A percentile compares a stretch with the other conserved stretches of the same genome.
These are phyloP conservation scores for Thaumetopoea pityocampa DNA, from an alignment of 1,140 invertebrate genomes.

Conservation along the genomic window DNA sequence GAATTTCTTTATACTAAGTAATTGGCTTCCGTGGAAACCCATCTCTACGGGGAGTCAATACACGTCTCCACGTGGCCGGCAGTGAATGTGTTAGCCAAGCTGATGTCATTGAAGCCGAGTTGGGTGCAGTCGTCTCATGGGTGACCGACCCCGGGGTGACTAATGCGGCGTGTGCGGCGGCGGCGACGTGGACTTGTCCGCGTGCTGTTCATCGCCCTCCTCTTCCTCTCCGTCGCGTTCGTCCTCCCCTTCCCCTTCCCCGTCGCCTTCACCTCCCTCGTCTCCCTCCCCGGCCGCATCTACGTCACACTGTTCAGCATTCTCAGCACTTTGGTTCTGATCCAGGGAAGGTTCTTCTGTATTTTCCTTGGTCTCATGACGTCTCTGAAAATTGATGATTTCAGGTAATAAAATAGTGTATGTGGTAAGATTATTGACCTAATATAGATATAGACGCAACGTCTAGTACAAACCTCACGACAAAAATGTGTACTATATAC, in stretches of 20 bases:
- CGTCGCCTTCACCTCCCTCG: conserved; percentile 32
- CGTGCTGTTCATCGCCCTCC: conserved; percentile 26
- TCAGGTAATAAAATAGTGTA: background rate
- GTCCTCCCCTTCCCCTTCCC: conserved; percentile 26
- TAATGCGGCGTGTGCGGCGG: conserved; percentile 31
- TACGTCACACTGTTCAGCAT: conserved; percentile 23
- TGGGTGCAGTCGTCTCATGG: too few relatives aligned
- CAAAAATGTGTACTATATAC: too few relatives aligned
- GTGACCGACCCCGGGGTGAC: too few relatives aligned
- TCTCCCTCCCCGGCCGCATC: conserved; percentile 24
- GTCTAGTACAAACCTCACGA: too few relatives aligned
- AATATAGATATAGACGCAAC: too few relatives aligned
- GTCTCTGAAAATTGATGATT: conserved; percentile 33
- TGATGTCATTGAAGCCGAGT: too few relatives aligned
- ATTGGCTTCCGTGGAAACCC: too few relatives aligned
- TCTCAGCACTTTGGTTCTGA: conserved; percentile 16
- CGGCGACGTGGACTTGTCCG: conserved; percentile 58
- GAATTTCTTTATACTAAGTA: too few relatives aligned
- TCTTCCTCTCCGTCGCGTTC: conserved; percentile 20
- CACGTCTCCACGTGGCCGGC: too few relatives aligned
- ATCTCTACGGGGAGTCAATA: too few relatives aligned
- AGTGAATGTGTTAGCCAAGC: too few relatives aligned
- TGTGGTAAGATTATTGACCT: too few relatives aligned
- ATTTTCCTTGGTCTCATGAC: conserved; percentile 44
- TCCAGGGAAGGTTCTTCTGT: conserved; percentile 24